Percentiles rank a stretch among this genome's conserved stretches.
Conservation (phyloP, 2,888 invertebrate genomes). For the Thereva nobilitata region DNA sequence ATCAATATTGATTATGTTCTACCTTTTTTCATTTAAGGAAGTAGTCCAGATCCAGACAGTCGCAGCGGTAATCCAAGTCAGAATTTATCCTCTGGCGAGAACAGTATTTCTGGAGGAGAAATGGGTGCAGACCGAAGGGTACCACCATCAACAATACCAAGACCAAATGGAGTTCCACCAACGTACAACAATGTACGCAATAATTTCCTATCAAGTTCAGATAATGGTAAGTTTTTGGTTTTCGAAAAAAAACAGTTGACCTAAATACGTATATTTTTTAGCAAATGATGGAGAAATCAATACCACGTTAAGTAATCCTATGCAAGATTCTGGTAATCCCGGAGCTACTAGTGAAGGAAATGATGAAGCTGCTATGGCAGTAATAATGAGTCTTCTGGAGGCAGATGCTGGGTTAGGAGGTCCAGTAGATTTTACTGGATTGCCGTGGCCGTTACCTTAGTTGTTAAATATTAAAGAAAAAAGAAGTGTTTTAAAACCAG, state of each 20-base stretch:
- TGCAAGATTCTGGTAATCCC: slow-evolving; percentile 44
- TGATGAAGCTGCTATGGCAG: slow-evolving; percentile 90
- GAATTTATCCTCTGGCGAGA: slow-evolving; percentile 40
- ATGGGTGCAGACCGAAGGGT: slow-evolving; percentile 35
- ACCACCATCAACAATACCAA: slow-evolving; percentile 23
- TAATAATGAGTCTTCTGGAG: slow-evolving; percentile 87
- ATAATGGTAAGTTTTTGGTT: slow-evolving; percentile 38
- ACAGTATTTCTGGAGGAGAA: slow-evolving; percentile 39
- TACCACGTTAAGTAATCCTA: slow-evolving; percentile 18
- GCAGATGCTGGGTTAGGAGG: slow-evolving; percentile 88
- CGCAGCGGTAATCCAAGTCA: slow-evolving; percentile 36
- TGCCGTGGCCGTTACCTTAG: slow-evolving; percentile 68
- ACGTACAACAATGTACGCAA: slow-evolving; percentile 48
- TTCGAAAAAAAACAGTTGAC: slow-evolving; percentile 10
- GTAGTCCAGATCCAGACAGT: slow-evolving; percentile 42
- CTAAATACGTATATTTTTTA: not conserved
- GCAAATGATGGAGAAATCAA: slow-evolving; percentile 40
- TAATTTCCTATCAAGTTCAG: slow-evolving; percentile 53
- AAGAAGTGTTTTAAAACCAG: slow-evolving; percentile 6
- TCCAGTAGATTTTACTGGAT: slow-evolving; percentile 81
- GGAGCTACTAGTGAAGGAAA: slow-evolving; percentile 68
- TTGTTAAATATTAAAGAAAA: slow-evolving; percentile 18
- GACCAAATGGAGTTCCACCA: slow-evolving; percentile 43
- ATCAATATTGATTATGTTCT: slow-evolving; percentile 5
- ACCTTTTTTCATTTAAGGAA: slow-evolving; percentile 30